A percentile compares a stretch with the other conserved stretches of the same genome.
Conservation (phyloP, 2,888 invertebrate species). For the Rhodophaea formosa region DNA sequence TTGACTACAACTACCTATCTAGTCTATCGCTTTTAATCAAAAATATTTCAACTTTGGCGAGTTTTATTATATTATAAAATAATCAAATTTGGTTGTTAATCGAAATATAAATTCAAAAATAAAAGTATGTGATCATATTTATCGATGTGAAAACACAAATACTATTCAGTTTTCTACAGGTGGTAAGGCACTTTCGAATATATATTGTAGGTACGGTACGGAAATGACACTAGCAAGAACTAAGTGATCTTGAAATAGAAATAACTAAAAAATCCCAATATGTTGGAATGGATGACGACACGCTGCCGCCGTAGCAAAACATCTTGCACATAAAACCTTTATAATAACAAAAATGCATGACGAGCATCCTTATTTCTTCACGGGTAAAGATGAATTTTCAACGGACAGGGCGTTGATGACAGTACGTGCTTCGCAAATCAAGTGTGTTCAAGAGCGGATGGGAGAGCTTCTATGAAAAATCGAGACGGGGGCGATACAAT, state of each 20-base stretch:
- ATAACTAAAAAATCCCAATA: constrained; percentile 43
- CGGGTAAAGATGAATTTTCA: constrained; percentile 50
- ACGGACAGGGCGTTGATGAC: constrained; percentile 33
- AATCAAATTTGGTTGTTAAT: too few species aligned
- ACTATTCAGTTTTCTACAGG: too few species aligned
- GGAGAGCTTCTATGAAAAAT: constrained; percentile 76
- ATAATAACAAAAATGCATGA: constrained; percentile 27
- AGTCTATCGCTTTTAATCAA: too few species aligned
- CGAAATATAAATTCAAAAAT: too few species aligned
- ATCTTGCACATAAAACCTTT: constrained; percentile 55
- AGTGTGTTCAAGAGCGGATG: constrained; percentile 75
- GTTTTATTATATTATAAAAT: too few species aligned
- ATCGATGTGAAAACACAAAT: too few species aligned
- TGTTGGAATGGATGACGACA: constrained; percentile 58
- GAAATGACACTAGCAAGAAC: too few species aligned
- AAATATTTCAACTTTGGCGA: too few species aligned
- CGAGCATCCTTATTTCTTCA: constrained; percentile 37
- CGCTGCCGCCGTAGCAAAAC: constrained; percentile 59
- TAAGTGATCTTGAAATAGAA: neutral
- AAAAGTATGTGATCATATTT: too few species aligned
- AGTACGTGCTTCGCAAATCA: constrained; percentile 78
- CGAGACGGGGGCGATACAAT: constrained; percentile 74
- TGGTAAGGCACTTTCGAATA: too few species aligned
- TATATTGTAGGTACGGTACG: too few species aligned
- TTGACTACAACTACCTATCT: too few species aligned